Evolutionary conservation across 2,113 vertebrate species (phyloP), one percentile per base, ranked within the genome.

Genomic region (Nansenia antarctica): DNA sequence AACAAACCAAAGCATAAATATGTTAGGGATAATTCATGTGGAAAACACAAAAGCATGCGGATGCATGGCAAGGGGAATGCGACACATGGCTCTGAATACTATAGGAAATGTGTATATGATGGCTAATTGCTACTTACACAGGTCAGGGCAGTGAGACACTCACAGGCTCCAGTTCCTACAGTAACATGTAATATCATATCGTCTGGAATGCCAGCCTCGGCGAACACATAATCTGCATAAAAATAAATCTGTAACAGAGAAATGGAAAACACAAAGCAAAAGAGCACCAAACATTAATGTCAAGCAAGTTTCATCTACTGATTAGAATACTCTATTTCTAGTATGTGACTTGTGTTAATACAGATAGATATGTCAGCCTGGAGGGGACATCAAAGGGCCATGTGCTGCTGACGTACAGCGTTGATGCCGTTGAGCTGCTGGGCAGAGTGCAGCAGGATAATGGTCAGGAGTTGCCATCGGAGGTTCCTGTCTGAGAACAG

Each of bases 361-460:
- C 2, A 12, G 24, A 55, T 27, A 27, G 26, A 55, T 7, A 1
- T 9, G 9, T n/a, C 9, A 27, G 9, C 53, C 24, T n/a, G 1
- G 37, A 62, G 24, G 34, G 18, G 29, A 30, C 7, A 62, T 32
- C n/a, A n/a, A n/a, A 7, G 15, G 29, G 37, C 35, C 14, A 45
- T 53, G 60, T 29, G 29, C 30, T 52, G 27, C 2, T 29, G 6
- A 2, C 93, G 49, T 89, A 96, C 95, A 57, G 94, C 95, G 60
- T 97, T 96, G 71, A 96, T 96, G 55, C 95, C 95, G 3, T 93
- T 95, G 65, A 96, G 90, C 82, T 97, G 95, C 12, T 96, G 94
- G n/a, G 91, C 93, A 24, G 80, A 62, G 6, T 93, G 89, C 66
- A 95, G 82, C 45, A 95, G 49, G 3, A 94, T 57, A 30, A 94